A percentile compares a stretch with the other conserved stretches of the same genome.
These are phyloP conservation scores for Nanorana parkeri DNA, from an alignment of 2,113 vertebrate genomes.

Conservation along the genomic window DNA sequence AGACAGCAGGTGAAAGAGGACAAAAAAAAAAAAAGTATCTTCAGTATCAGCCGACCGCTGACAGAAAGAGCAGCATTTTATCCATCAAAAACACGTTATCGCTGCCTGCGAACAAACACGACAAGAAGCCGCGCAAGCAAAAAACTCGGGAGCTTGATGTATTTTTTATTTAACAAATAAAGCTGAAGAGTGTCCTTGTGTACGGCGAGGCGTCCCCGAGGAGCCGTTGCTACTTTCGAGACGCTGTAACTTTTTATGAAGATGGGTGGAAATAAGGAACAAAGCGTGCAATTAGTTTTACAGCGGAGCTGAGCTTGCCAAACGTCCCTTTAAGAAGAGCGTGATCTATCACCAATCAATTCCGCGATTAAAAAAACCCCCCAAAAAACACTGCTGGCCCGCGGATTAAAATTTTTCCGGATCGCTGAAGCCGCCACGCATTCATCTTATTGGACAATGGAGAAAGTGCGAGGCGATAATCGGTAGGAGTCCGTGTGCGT, in stretches of 20 bases:
- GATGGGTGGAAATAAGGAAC: slow-evolving; percentile 48
- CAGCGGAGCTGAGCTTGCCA: slow-evolving; percentile 49
- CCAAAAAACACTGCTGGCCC: neutral
- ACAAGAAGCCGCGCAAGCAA: slow-evolving; percentile 38
- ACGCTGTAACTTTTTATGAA: slow-evolving; percentile 56
- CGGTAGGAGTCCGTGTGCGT: neutral
- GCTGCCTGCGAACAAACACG: slow-evolving; percentile 33
- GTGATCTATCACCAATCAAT: slow-evolving; percentile 20
- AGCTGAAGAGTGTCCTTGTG: slow-evolving; percentile 39
- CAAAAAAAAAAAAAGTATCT: slow-evolving; percentile 63
- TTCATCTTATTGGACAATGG: slow-evolving; percentile 1
- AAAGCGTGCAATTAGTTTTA: slow-evolving; percentile 41
- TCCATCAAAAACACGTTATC: slow-evolving; percentile 7
- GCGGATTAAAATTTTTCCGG: neutral
- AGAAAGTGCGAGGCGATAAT: neutral
- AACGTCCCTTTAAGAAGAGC: slow-evolving; percentile 27
- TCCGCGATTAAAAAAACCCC: slow-evolving; percentile 16
- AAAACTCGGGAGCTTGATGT: slow-evolving; percentile 32
- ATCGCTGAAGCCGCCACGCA: slow-evolving; percentile 8
- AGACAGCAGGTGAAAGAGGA: slow-evolving; percentile 55
- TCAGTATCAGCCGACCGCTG: slow-evolving; percentile 54
- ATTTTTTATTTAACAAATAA: slow-evolving; percentile 57
- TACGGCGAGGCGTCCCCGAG: slow-evolving; percentile 36
- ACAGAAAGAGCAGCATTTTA: neutral
- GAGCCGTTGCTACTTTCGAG: slow-evolving; percentile 41